Conservation (phyloP, 2,113 vertebrate genomes). For the Porphyrio hochstetteri region DNA sequence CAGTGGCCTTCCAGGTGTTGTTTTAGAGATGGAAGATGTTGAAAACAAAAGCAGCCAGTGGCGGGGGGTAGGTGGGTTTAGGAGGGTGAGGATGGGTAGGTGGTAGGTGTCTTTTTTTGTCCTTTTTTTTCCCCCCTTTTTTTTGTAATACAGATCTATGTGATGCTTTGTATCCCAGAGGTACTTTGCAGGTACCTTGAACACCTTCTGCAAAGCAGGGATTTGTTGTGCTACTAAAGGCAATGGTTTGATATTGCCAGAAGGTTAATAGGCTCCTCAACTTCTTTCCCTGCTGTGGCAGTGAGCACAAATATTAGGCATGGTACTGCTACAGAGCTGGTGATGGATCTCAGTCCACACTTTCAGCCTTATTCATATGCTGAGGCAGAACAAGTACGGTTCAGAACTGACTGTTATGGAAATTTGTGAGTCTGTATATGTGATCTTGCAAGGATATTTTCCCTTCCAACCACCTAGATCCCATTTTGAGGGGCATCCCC, state of each 20-base stretch:
- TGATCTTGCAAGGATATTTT: background rate
- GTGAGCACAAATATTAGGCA: background rate
- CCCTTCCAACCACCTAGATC: background rate
- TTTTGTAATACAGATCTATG: background rate
- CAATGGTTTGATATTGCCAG: background rate
- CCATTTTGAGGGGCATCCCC: background rate
- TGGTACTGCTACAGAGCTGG: background rate
- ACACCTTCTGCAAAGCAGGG: background rate
- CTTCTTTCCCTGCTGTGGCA: background rate
- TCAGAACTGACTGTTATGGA: background rate
- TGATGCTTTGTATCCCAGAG: background rate
- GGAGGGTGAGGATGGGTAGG: no score
- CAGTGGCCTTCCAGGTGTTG: background rate
- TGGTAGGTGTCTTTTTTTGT: background rate
- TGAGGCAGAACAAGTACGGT: background rate
- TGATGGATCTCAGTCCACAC: background rate
- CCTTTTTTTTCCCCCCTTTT: background rate
- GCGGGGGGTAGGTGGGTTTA: no score
- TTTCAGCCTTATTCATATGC: background rate
- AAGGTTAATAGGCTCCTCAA: background rate
- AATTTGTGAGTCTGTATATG: background rate
- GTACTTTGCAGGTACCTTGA: background rate
- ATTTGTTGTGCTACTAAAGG: background rate
- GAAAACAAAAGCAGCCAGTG: background rate
- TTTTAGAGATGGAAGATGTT: background rate